Conservation (phyloP, 2,888 invertebrate species). For the Papilio protenor region DNA sequence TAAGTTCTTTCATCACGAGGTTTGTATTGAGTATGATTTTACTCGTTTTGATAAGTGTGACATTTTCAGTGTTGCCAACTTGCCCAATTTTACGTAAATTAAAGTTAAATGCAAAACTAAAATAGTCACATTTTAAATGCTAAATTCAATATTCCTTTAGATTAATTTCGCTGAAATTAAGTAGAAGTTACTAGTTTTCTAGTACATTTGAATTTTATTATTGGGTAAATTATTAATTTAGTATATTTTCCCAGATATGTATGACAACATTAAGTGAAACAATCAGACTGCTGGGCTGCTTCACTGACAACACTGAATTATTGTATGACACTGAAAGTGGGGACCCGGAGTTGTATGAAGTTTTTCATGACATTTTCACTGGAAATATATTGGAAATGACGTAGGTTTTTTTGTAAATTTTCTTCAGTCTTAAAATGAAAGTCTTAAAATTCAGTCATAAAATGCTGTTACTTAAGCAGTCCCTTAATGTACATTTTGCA, state of each 20-base stretch:
- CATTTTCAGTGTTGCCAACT: neutral
- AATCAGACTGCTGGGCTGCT: conserved; percentile 95
- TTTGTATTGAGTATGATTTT: conserved; percentile 58
- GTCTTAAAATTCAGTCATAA: no score
- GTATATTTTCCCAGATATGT: conserved; percentile 87
- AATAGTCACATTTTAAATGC: neutral
- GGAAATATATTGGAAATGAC: conserved; percentile 89
- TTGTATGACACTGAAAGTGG: conserved; percentile 73
- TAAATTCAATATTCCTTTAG: conserved; percentile 8
- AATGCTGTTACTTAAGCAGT: no score
- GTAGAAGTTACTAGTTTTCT: neutral
- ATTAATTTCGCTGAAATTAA: no score
- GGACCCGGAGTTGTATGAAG: conserved; percentile 76
- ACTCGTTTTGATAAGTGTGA: neutral
- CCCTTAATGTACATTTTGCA: no score
- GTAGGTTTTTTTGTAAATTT: conserved; percentile 70
- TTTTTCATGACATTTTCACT: conserved; percentile 90
- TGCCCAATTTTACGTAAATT: no score
- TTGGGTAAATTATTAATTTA: neutral
- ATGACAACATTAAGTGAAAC: conserved; percentile 97
- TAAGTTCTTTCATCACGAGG: conserved; percentile 98
- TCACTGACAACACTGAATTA: conserved; percentile 83
- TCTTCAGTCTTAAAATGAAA: no score
- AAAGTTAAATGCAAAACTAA: neutral
- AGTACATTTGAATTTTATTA: neutral